Base-by-base conservation (phyloP, 2,113 vertebrate species). In the Leucopsar rothschildi region DNA sequence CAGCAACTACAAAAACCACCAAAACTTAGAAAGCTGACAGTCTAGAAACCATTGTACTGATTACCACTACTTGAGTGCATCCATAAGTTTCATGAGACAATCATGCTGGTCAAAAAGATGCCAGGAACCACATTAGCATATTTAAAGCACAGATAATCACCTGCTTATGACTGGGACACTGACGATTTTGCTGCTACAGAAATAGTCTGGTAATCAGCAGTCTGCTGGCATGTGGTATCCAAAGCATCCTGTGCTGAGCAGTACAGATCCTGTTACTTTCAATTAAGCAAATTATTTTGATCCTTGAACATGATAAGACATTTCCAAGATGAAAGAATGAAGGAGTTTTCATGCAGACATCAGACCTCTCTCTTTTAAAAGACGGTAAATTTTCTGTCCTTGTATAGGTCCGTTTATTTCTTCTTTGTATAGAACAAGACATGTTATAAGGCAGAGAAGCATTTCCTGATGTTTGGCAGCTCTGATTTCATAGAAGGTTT, bases 1-100 rank as follows among this genome's bases (percentile, higher is more conserved):
- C 21, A 40, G 0, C 5, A 39, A 24, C 5, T 72, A 42, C 11
- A 72, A 61, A 29, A 10, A 0, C 1, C 37, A 27, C 3, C 3
- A 45, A 87, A 53, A 18, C 17, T 27, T 42, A 52, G n/a, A 63
- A 53, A 76, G 8, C 6, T 80, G 44, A 14, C 8, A 42, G 42
- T 47, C 45, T 60, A 71, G 24, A 79, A 79, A 66, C 35, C 22
- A 10, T 49, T 77, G 23, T 28, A 73, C 22, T 69, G 44, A 56
- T 52, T 15, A 21, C 15, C 14, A 73, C 27, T 82, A 20, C n/a
- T 28, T 70, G 2, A 40, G 15, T n/a, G 9, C 28, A 5, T 44
- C 35, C 40, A 4, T 25, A 25, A 61, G 27, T 24, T 82, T 64
- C 31, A 82, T 61, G 40, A 82, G 27, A 65, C 14, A 47, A 15